Conservation (phyloP, 2,113 vertebrate genomes). For the Gambusia holbrooki region DNA sequence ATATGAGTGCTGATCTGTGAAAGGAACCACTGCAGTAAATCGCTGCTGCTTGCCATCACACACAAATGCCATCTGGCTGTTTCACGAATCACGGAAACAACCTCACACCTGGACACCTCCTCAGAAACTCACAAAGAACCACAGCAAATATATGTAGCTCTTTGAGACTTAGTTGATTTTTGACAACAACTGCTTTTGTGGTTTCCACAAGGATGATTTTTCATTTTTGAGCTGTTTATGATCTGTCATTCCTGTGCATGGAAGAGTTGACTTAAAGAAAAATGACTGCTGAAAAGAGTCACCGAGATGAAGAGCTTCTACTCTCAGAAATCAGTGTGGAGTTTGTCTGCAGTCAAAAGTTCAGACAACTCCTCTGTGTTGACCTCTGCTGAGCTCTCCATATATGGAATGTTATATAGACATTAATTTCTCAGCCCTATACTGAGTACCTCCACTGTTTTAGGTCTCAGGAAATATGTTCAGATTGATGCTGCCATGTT, state of each 20-base stretch:
- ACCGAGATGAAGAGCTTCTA: conserved; percentile 35
- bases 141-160: neutral
- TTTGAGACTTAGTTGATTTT: conserved; percentile 1
- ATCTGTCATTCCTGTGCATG: neutral
- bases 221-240: neutral
- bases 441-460: neutral
- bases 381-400: too few relatives aligned
- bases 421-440: too few relatives aligned
- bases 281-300: conserved; percentile 46
- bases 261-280: conserved; percentile 41
- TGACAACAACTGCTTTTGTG: neutral
- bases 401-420: too few relatives aligned
- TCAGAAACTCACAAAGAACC: neutral
- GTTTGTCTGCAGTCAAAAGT: neutral
- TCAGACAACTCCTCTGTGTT: too few relatives aligned
- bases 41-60: conserved; percentile 70
- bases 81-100: conserved; percentile 50
- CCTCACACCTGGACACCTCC: conserved; percentile 70
- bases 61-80: conserved; percentile 76
- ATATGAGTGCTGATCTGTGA: conserved; percentile 77
- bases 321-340: conserved; percentile 62
- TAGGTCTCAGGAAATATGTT: conserved; percentile 3
- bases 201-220: neutral
- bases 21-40: conserved; percentile 67
- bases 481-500: conserved; percentile 5